Conservation (phyloP, 2,797 vertebrate species). For the Poecilia velifera region DNA sequence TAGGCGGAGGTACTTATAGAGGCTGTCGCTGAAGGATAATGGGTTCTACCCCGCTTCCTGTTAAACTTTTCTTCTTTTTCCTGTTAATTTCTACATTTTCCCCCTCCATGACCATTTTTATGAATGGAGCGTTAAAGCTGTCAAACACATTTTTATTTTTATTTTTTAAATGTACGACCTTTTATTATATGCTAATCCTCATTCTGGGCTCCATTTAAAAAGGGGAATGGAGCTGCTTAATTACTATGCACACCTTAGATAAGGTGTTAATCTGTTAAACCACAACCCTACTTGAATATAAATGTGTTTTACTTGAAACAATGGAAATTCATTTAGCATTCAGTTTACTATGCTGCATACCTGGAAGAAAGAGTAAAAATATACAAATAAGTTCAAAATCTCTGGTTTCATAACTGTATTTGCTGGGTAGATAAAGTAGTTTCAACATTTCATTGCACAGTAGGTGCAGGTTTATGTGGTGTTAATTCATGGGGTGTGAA, state of each 20-base stretch:
- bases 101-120: neutral
- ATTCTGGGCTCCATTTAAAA: neutral
- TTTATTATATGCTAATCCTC: neutral
- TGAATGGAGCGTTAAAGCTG: neutral
- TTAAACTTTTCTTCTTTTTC: neutral
- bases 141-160: neutral
- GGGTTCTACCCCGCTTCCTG: neutral
- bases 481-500: neutral
- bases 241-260: slow-evolving; percentile 10
- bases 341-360: neutral
- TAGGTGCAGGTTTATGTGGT: slow-evolving; percentile 10
- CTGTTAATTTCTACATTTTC: neutral
- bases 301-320: neutral
- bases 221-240: neutral
- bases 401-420: neutral
- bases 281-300: neutral
- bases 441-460: neutral
- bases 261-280: neutral
- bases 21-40: neutral
- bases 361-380: neutral
- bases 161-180: neutral
- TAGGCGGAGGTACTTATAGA: neutral
- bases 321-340: neutral
- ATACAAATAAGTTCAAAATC: neutral
- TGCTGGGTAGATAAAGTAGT: neutral